These are phyloP conservation scores for Pangasius krempfi DNA, from an alignment of 2,797 vertebrate genomes.

Conservation along the genomic window DNA sequence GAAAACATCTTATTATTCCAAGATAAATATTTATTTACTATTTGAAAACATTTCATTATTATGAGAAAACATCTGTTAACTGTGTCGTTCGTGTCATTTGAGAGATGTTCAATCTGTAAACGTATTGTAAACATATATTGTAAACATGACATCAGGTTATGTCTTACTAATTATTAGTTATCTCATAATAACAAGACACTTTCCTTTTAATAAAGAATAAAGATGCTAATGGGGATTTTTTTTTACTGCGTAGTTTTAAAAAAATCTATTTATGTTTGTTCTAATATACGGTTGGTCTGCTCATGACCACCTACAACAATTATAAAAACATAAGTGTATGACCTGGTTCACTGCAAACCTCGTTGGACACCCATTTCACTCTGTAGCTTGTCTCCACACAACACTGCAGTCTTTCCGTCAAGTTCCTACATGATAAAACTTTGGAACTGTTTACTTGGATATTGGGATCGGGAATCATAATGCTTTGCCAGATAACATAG, in stretches of 20 bases:
- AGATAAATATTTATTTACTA: too few species aligned
- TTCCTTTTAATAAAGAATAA: not conserved
- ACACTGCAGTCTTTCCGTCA: not conserved
- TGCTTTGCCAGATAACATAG: not conserved
- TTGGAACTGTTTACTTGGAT: constrained; percentile 13
- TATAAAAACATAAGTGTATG: not conserved
- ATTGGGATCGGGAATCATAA: constrained; percentile 13
- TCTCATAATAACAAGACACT: not conserved
- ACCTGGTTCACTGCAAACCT: not conserved
- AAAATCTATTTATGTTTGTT: not conserved
- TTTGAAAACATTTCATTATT: too few species aligned
- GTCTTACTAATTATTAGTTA: not conserved
- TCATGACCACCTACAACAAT: not conserved
- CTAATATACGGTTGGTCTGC: constrained; percentile 27
- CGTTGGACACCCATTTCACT: not conserved
- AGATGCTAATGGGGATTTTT: not conserved
- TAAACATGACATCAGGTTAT: not conserved
- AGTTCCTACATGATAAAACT: not conserved
- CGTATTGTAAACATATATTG: not conserved
- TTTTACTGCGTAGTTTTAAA: not conserved
- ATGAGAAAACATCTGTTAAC: too few species aligned
- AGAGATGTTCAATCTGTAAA: not conserved
- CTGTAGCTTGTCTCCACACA: not conserved
- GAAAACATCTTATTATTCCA: too few species aligned
- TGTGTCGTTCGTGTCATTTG: not conserved